Evolutionary conservation across 2,113 vertebrate genomes (phyloP).

Genomic region (Kobus ellipsiprymnus): DNA sequence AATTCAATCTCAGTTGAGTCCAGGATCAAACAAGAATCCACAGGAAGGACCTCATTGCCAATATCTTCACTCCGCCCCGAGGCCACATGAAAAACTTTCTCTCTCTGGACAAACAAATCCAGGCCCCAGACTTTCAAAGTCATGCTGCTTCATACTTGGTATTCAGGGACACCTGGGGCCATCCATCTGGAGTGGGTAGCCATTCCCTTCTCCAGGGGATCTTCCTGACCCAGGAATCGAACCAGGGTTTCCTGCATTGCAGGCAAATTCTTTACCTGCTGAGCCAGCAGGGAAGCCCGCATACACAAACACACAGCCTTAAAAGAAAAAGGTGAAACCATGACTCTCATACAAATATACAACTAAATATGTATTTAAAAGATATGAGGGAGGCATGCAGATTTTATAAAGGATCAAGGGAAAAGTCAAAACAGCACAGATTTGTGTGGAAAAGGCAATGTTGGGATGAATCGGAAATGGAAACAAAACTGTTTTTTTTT

Average conservation of each 20-base stretch:
- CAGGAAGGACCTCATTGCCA: background rate
- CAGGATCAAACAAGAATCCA: background rate
- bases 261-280: background rate
- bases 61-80: background rate
- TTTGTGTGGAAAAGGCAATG: background rate
- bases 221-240: background rate
- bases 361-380: background rate
- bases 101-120: background rate
- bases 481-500: background rate
- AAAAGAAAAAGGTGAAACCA: background rate
- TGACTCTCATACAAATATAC: background rate
- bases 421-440: background rate
- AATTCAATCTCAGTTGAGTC: background rate
- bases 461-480: background rate
- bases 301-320: too few relatives aligned
- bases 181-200: background rate
- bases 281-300: background rate
- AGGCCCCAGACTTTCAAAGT: background rate
- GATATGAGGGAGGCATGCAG: background rate
- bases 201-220: background rate
- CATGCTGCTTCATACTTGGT: background rate
- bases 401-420: background rate
- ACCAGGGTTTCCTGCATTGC: background rate
- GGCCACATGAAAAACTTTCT: background rate
- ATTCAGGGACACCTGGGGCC: background rate